A percentile compares a stretch with the other conserved stretches of the same genome.
phyloP scores from a whole-genome alignment of 2,888 invertebrate species.

The Calliopum simillimum region DNA sequence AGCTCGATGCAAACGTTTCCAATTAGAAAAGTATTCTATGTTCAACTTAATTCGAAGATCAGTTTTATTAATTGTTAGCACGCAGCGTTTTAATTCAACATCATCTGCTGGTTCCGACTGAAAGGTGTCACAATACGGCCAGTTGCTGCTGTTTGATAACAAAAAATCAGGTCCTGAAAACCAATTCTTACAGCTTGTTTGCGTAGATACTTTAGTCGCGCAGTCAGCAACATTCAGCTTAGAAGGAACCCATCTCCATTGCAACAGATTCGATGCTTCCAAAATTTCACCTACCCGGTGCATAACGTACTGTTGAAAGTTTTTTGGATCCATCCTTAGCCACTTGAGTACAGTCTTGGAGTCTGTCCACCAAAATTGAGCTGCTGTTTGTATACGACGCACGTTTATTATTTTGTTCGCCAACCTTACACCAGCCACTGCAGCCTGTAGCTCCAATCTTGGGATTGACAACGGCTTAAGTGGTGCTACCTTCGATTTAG shows the following conservation, averaged over 20 bases:
- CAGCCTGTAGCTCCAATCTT: constrained; percentile 38
- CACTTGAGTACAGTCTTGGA: constrained; percentile 37
- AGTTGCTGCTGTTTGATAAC: constrained; percentile 15
- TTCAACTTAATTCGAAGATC: too few relatives aligned
- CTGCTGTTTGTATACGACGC: constrained; percentile 11
- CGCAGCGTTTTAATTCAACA: constrained; percentile 25
- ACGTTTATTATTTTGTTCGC: constrained; percentile 19
- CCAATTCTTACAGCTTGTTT: constrained; percentile 25
- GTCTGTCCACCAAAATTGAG: constrained; percentile 35
- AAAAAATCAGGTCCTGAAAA: constrained; percentile 40
- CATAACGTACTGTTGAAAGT: constrained; percentile 43
- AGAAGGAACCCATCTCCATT: constrained; percentile 42
- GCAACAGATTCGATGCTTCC: constrained; percentile 32
- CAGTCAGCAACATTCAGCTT: constrained; percentile 35
- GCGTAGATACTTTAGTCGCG: constrained; percentile 26
- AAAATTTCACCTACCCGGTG: constrained; percentile 40
- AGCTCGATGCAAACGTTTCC: too few relatives aligned
- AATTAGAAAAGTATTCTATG: too few relatives aligned
- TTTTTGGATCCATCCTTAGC: constrained; percentile 40
- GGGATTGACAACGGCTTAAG: constrained; percentile 40
- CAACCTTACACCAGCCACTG: constrained; percentile 25
- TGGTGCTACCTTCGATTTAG: constrained; percentile 37
- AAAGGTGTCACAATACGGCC: constrained; percentile 37
- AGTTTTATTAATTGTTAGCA: constrained; percentile 13
- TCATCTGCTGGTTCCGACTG: neutral